Base-by-base conservation (phyloP, 2,797 vertebrate genomes). In the Poeciliopsis paucimaculata region DNA sequence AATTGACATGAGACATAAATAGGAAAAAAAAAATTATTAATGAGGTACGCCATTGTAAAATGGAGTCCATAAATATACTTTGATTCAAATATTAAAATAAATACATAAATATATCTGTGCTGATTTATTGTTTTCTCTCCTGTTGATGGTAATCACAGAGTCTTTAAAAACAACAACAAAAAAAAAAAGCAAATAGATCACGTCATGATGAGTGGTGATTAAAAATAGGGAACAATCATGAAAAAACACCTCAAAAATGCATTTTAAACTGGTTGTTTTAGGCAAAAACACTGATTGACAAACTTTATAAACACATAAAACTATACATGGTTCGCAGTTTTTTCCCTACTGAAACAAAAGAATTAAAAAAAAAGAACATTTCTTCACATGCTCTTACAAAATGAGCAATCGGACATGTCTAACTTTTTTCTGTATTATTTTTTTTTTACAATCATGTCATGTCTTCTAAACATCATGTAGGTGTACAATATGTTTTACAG, bases 381-480 rank as follows among this genome's bases (percentile, higher is more conserved):
- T 94, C 92, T 94, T 95, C 91, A 92, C 91, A 90, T 93, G 93
- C 94, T 95, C 94, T 90, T 93, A 94, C 91, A 93, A 93, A 93
- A 93, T 91, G 94, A 94, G 94, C 94, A 90, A 87, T 94, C 91
- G 12, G 93, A 92, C 90, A 87, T 72, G 77, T 90, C 75, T 88
- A 20, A 23, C 43, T 23, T 85, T 87, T 75, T 47, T 55, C 49
- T 46, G 11, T 68, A 28, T 77, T 83, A 34, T 72, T 73, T 73
- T 80, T 85, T 90, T 91, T 95, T 96, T 97, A 98, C 97, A 99
- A 98, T 99, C 97, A 99, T 97, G 94, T 96, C 96, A 88, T 95
- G 97, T 97, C 96, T 96, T 96, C 96, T 96, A 97, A 97, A 98
- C 97, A 95, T 95, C 96, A 96, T 95, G 93, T 97, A 97, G 96